Evolutionary conservation across 2,888 invertebrate genomes (phyloP), one percentile per base, ranked within the genome.

Genomic region (Crioceris asparagi): DNA sequence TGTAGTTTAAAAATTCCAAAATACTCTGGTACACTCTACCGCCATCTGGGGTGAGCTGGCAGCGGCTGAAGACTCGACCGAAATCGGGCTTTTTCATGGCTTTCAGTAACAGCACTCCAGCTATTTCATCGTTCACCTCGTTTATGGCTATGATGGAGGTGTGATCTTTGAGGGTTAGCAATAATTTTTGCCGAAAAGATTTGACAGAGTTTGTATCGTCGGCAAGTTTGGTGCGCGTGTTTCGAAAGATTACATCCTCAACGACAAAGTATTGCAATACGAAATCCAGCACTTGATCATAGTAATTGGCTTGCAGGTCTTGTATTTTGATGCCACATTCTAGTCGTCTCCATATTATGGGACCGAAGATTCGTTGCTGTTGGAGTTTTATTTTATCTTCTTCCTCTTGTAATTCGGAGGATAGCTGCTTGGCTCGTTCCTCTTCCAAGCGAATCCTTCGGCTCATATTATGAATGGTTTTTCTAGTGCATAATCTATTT

Each of bases 1-100:
- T 33, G 29, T 54, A 49, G 23, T 54, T 54, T 15, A 51, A 44
- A 30, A 62, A 57, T 4, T 43, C 42, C 1, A 50, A 46, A 17
- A 57, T 53, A 41, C 57, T 60, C 35, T 53, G 46, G 36, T 57
- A 55, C 4, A 57, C 51, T 31, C 57, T 57, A 3, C 64, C 65
- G 6, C 56, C 49, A n/a, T n/a, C n/a, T n/a, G n/a, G n/a, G 10
- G 51, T 49, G n/a, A 60, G 21, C 39, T 54, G 50, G 2, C 55
- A 47, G 27, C 61, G 46, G 36, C 57, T 59, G 36, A 61, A 64
- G 7, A 61, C 54, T 32, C 57, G 45, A 14, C 54, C 59, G 32
- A 46, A 60, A 29, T 62, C 60, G 16, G 34, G 40, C 48, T 61
- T 59, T 21, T 49, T 47, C 4, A 61, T 44, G 3, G 54, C 52